Base-by-base conservation (phyloP, 2,888 invertebrate genomes). In the Apotomis turbidana region DNA sequence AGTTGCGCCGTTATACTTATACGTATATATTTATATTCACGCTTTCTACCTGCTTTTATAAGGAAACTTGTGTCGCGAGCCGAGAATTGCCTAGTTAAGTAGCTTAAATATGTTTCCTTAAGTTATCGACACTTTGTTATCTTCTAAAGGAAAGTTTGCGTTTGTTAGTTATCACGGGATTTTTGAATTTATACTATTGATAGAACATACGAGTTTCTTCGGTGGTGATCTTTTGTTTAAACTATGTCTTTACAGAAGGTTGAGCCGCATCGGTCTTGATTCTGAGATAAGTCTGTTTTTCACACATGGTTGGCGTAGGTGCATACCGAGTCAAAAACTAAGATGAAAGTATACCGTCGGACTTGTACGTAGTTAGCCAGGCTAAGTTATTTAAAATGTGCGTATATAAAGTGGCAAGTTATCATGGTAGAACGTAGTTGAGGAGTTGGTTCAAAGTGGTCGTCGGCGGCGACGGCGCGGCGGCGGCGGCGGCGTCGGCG, bases 401-500 rank as follows among this genome's bases (percentile, higher is more conserved):
- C 13, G 57, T 58, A 54, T 59, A 59, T 49, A 59, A 72, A 72
- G 68, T 64, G 71, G 77, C 80, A 85, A 86, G 83, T 85, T 83
- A 76, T 76, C 80, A 83, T 74, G 73, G 75, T 76, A 67, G 80
- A 81, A 78, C 81, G 86, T 84, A 82, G 83, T 75, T 76, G 73
- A 79, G 83, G 84, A 85, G 81, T 78, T 76, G 76, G 78, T 77
- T 80, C 78, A 80, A 79, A 78, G 78, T 77, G 77, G 78, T 78
- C 74, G 80, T 79, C 78, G 82, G 81, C 79, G 84, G 79, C 78
- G 81, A 78, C 84, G 89, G 83, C 80, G 83, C 83, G 84, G 77
- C 84, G 85, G 82, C 87, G 84, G 79, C 88, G 81, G 81, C 87
- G 84, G 80, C 84, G 84, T 75, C 85, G 86, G 85, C 77, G 86